Base-by-base conservation (phyloP, 2,888 invertebrate species). In the Aphodius granarius region DNA sequence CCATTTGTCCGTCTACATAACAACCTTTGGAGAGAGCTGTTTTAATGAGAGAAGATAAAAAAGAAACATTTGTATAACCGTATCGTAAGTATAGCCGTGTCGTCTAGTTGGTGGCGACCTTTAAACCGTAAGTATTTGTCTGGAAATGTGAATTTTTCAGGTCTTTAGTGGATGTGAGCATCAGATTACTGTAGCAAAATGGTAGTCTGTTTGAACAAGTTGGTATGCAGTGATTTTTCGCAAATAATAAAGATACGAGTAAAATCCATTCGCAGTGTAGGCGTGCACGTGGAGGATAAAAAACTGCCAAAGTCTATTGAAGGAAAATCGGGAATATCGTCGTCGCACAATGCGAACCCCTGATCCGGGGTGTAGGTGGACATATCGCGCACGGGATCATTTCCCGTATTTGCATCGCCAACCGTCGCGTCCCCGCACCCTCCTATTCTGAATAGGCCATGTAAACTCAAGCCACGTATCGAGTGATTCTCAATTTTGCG, bases 401-500 rank as follows among this genome's bases (percentile, higher is more conserved):
- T 43, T 72, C 43, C 20, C 72, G 19, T 23, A 72, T 63, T 64
- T 63, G 16, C 63, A 63, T 19, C 18, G 16, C 18, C 43, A 13
- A 22, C 43, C 23, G 9, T 23, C 5, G 23, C 9, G 4, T 9
- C 9, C 43, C 43, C 3, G 43, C 6, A 9, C 43, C n/a, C 72
- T 63, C n/a, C 72, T 63, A 72, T 63, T 72, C 72, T 63, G 20
- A 16, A 15, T 72, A 72, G n/a, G 72, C 21, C 3, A 72, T 63
- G 21, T 63, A 63, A 5, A 72, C 65, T 72, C 22, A 16, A 22
- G 72, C 63, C 21, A 72, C 63, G 20, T 72, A 23, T 72, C 21
- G 64, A 72, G 72, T 64, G 72, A 72, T 73, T 73, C 68, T 66
- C 73, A 73, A 73, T 73, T 62, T 66, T 73, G n/a, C 43, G 43